Conservation (phyloP, 1,140 invertebrate genomes). For the Sogatella furcifera region DNA sequence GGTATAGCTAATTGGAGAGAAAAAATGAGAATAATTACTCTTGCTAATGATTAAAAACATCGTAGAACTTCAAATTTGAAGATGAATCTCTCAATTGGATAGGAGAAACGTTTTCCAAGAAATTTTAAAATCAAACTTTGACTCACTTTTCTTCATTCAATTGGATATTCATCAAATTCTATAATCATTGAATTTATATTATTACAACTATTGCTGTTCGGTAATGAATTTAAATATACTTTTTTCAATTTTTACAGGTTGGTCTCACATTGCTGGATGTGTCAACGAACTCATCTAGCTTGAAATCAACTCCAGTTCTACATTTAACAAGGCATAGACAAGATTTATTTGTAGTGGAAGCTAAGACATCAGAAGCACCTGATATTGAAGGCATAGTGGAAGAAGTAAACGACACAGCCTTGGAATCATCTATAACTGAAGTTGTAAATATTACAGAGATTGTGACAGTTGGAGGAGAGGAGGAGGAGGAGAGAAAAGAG, state of each 20-base stretch:
- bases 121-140: too few relatives aligned
- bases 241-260: background rate
- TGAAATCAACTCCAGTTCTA: background rate
- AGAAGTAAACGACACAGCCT: background rate
- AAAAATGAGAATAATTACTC: too few relatives aligned
- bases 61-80: too few relatives aligned
- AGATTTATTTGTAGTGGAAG: background rate
- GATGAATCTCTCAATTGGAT: too few relatives aligned
- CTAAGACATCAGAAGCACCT: background rate
- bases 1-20: too few relatives aligned
- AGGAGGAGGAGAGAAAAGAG: background rate
- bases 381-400: background rate
- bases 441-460: background rate
- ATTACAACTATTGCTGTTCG: too few relatives aligned
- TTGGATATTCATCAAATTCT: too few relatives aligned
- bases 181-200: too few relatives aligned
- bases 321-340: background rate
- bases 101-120: too few relatives aligned
- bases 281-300: background rate
- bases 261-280: background rate
- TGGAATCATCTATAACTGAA: background rate
- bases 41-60: too few relatives aligned
- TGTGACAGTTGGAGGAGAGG: background rate
- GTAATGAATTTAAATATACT: too few relatives aligned
- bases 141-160: too few relatives aligned